phyloP scores from a whole-genome alignment of 2,113 vertebrate genomes.

The Tupaia chinensis region DNA sequence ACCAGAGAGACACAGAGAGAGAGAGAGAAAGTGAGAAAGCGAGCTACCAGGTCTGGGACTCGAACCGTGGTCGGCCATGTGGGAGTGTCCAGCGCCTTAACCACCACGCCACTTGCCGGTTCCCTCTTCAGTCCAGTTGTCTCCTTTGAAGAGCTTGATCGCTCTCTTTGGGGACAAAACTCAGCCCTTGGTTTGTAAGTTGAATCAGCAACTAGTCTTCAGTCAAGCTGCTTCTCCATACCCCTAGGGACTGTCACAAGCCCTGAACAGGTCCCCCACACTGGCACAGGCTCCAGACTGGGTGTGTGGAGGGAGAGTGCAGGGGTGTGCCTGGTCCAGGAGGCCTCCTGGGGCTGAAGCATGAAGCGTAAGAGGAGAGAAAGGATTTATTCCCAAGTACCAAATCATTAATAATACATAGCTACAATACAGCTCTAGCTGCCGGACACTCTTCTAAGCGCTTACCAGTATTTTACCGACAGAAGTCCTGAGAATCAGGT shows the following conservation, averaged over 20 bases:
- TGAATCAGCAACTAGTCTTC: not conserved
- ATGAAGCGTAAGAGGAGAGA: not conserved
- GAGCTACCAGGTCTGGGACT: too few species aligned
- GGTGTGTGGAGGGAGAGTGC: not conserved
- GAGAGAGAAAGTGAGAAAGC: too few species aligned
- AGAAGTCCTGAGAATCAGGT: not conserved
- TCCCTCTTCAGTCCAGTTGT: too few species aligned
- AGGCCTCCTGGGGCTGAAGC: not conserved
- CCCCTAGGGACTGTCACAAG: not conserved
- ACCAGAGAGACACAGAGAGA: too few species aligned
- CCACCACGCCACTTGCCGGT: too few species aligned
- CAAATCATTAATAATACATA: too few species aligned
- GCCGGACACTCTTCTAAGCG: not conserved
- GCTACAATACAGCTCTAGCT: not conserved
- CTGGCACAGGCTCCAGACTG: not conserved
- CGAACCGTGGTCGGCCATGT: too few species aligned
- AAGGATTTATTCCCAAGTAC: not conserved
- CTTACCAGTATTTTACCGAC: not conserved
- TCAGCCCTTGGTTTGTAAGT: not conserved
- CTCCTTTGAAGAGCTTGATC: too few species aligned
- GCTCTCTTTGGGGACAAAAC: not conserved
- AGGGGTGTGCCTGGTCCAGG: not conserved
- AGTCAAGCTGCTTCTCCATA: not conserved
- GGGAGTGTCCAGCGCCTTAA: too few species aligned
- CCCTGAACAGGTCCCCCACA: not conserved